These are phyloP conservation scores for Periplaneta americana DNA, from an alignment of 1,140 invertebrate species.

Conservation along the genomic window DNA sequence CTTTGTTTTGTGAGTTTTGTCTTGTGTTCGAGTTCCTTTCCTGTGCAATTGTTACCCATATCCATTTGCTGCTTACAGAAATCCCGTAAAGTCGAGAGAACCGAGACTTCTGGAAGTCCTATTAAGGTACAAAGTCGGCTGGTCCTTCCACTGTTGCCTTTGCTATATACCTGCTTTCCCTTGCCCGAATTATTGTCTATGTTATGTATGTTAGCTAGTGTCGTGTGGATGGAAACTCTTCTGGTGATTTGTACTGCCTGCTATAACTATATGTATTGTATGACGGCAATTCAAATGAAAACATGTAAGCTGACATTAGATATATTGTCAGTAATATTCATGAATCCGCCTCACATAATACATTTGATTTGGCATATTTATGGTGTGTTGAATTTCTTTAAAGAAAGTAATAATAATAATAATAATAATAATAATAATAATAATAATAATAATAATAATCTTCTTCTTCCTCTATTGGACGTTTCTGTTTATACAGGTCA, in stretches of 20 bases:
- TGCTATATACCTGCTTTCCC: not conserved
- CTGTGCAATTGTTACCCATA: not conserved
- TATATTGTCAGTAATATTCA: too few species aligned
- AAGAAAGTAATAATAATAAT: too few species aligned
- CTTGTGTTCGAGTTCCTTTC: not conserved
- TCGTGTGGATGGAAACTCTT: not conserved
- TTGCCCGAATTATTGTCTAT: not conserved
- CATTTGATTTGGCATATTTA: too few species aligned
- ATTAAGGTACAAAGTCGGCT: conserved; percentile 40
- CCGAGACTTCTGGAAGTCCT: conserved; percentile 42
- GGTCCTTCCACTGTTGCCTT: not conserved
- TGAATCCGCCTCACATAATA: too few species aligned
- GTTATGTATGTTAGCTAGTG: not conserved
- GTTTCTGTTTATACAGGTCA: too few species aligned
- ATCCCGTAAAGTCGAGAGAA: conserved; percentile 55
- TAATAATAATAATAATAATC: too few species aligned
- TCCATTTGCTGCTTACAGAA: conserved; percentile 46
- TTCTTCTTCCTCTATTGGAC: too few species aligned
- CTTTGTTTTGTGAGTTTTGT: not conserved
- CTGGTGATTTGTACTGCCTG: not conserved
- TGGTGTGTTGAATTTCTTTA: too few species aligned
- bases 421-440: too few species aligned
- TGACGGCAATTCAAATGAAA: too few species aligned
- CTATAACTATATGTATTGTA: not conserved
- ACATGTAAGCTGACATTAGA: too few species aligned